Base-by-base conservation (phyloP, 2,888 invertebrate species). In the Cryptops parisi region DNA sequence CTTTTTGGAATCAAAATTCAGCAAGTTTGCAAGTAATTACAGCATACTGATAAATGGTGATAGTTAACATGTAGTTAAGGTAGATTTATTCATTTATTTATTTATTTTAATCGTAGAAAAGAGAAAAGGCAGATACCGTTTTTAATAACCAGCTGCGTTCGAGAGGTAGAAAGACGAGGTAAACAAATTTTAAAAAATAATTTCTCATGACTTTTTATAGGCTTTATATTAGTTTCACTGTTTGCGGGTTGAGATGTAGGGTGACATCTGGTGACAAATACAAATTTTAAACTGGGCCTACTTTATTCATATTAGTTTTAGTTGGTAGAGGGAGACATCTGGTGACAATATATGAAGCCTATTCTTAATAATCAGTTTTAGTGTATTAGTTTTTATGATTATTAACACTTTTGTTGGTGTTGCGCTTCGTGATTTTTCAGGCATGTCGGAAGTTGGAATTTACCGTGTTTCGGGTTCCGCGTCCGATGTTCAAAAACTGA, bases 401-500 rank as follows among this genome's bases (percentile, higher is more conserved):
- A 5, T 25, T 38, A 17, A 17, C 22, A 33, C 25, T 43, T 44
- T 44, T 17, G 3, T 19, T 44, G 12, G 2, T 15, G 19, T 15
- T 43, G 1, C 19, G 19, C 19, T 21, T 43, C 53, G 15, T 47
- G 17, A 53, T 47, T 60, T 23, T 58, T 64, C 2, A 57, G 68
- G 68, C 22, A 82, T 93, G 72, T 79, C 81, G 60, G 93, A 93
- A 72, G 82, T 91, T 51, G 94, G 94, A 52, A 78, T 94, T 59
- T 94, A 94, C 73, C 78, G 93, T 58, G 89, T 94, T 25, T 93
- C 93, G 39, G 93, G 93, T 56, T 87, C 89, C 46, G 86, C 90
- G 5, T 88, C 87, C 2, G 93, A 94, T 71, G 78, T 94, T 58
- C 81, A 84, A 61, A 81, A 82, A 60, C 76, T 93, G 48, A 87